Percentiles rank a stretch among this genome's conserved stretches.
Conservation (phyloP, 2,797 vertebrate species). For the Platalea minor region DNA sequence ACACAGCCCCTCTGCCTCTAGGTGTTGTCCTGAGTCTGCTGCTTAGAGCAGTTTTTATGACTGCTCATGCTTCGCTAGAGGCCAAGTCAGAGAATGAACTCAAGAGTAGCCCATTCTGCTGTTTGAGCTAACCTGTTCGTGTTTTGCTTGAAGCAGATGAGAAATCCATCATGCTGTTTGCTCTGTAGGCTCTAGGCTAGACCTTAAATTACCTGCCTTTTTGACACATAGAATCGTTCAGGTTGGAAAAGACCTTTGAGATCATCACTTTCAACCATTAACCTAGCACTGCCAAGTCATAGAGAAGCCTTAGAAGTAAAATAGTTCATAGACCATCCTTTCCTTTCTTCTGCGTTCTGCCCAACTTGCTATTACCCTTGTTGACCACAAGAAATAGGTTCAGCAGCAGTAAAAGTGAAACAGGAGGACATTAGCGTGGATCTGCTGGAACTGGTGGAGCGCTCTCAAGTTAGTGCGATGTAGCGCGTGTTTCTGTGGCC, state of each 20-base stretch:
- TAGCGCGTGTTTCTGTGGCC: accelerated
- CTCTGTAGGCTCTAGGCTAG: not conserved
- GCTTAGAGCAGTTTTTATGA: not conserved
- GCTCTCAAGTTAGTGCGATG: not conserved
- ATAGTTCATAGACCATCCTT: not conserved
- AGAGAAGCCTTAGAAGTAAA: not conserved
- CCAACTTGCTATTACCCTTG: not conserved
- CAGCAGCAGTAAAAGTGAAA: not conserved
- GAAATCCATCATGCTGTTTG: not conserved
- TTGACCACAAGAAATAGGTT: not conserved
- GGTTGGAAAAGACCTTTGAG: no score
- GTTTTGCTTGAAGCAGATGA: not conserved
- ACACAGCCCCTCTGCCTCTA: not conserved
- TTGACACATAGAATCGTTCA: not conserved
- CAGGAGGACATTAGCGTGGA: not conserved
- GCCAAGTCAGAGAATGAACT: not conserved
- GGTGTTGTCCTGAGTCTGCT: not conserved
- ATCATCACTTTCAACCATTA: no score
- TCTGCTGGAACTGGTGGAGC: not conserved
- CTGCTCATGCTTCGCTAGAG: not conserved
- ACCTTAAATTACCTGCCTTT: not conserved
- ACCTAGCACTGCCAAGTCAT: no score
- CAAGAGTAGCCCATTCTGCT: not conserved
- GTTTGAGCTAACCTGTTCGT: not conserved
- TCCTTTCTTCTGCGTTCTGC: not conserved